Conservation (phyloP, 1,140 invertebrate species). For the Rhagoletis pomonella region DNA sequence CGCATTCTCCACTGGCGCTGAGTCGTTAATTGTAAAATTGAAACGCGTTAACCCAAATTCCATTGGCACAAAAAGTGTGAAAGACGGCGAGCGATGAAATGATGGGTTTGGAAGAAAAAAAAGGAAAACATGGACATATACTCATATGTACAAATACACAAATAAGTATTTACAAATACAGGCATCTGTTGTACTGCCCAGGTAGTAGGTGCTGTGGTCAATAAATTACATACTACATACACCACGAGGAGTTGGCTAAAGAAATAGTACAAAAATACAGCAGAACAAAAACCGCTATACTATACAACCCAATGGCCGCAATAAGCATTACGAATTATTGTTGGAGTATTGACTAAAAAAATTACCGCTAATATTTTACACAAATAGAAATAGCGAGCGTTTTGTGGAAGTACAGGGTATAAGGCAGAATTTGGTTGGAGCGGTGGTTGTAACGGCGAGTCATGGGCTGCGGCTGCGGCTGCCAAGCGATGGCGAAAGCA, state of each 20-base stretch:
- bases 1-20: neutral
- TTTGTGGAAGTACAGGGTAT: neutral
- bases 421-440: neutral
- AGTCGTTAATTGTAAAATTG: conserved; percentile 47
- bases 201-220: neutral
- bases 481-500: conserved; percentile 37
- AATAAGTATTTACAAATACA: neutral
- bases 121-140: neutral
- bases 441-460: neutral
- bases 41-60: conserved; percentile 40
- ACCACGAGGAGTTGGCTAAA: neutral
- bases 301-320: conserved; percentile 34
- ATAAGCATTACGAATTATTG: conserved; percentile 25
- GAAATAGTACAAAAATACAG: neutral
- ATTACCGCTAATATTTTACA: conserved; percentile 8
- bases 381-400: conserved; percentile 31
- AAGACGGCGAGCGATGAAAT: conserved; percentile 25
- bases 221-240: conserved; percentile 4
- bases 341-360: neutral
- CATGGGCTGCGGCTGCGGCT: neutral
- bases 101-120: neutral
- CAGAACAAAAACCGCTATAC: neutral
- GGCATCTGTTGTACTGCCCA: neutral
- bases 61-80: conserved; percentile 38
- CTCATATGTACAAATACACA: conserved; percentile 3